phyloP scores from a whole-genome alignment of 1,140 invertebrate species.

The Euura lappo region DNA sequence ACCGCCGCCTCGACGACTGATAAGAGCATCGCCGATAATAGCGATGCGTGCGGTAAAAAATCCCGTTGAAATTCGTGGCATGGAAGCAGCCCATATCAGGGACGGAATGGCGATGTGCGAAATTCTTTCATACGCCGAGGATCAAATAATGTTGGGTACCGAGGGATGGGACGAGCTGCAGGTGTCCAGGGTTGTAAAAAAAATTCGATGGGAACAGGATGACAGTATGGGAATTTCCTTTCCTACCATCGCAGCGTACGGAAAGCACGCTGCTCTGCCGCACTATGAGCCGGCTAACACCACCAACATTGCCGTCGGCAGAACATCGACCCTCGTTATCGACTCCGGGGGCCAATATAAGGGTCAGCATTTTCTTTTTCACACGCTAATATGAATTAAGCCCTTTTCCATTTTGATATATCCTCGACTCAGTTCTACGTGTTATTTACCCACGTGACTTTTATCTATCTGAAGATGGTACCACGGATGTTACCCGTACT shows the following conservation, averaged over 20 bases:
- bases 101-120: conserved; percentile 93
- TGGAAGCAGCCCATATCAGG: conserved; percentile 83
- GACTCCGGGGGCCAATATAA: conserved; percentile 79
- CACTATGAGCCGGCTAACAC: conserved; percentile 85
- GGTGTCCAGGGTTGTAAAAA: conserved; percentile 69
- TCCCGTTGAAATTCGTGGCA: conserved; percentile 81
- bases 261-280: conserved; percentile 86
- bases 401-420: neutral
- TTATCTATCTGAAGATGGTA: conserved; percentile 72
- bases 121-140: conserved; percentile 86
- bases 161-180: conserved; percentile 73
- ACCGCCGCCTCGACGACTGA: conserved; percentile 63
- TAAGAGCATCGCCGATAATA: conserved; percentile 76
- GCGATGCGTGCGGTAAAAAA: conserved; percentile 88
- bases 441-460: neutral
- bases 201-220: conserved; percentile 72
- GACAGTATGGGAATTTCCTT: conserved; percentile 78
- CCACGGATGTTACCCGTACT: conserved; percentile 92
- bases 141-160: conserved; percentile 51
- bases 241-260: conserved; percentile 88
- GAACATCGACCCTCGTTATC: conserved; percentile 71
- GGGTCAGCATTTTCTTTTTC: conserved; percentile 47
- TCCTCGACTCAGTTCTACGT: neutral
- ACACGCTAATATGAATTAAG: too few relatives aligned
- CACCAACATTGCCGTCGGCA: conserved; percentile 75